phyloP scores from a whole-genome alignment of 2,797 vertebrate genomes.

The Micrastur ruficollis region DNA sequence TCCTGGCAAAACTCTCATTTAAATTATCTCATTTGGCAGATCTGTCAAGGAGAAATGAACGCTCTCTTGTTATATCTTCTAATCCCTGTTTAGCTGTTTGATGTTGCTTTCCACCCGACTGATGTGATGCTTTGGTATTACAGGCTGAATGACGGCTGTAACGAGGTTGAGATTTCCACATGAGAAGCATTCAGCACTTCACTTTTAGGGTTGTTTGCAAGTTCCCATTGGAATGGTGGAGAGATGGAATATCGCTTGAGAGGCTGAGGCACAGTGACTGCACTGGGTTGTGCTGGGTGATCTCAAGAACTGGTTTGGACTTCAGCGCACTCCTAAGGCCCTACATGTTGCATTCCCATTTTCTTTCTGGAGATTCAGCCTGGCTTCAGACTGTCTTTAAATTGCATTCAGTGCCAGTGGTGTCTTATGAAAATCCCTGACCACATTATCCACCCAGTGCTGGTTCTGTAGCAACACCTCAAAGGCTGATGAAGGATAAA shows the following conservation, averaged over 20 bases:
- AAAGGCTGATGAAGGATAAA: not conserved
- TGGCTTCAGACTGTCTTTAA: not conserved
- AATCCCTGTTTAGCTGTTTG: not conserved
- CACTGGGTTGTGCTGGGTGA: not conserved
- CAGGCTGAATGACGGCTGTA: not conserved
- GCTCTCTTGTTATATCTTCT: not conserved
- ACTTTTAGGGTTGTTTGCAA: not conserved
- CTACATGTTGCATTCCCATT: not conserved
- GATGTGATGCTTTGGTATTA: not conserved
- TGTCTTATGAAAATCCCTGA: not conserved
- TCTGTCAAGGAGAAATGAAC: not conserved
- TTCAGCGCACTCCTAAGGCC: fast-evolving
- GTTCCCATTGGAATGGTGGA: not conserved
- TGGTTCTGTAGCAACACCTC: not conserved
- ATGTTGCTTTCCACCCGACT: not conserved
- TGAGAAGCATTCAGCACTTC: not conserved
- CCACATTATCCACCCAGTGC: fast-evolving
- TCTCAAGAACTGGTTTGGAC: not conserved
- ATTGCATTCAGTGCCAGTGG: fast-evolving
- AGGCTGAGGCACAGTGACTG: not conserved
- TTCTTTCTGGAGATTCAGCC: not conserved
- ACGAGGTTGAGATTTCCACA: not conserved
- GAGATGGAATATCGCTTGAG: not conserved
- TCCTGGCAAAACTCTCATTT: not conserved
- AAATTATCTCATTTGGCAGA: not conserved